Percentiles rank a stretch among this genome's conserved stretches.
phyloP scores from a whole-genome alignment of 2,113 vertebrate genomes.

The Pantherophis guttatus region DNA sequence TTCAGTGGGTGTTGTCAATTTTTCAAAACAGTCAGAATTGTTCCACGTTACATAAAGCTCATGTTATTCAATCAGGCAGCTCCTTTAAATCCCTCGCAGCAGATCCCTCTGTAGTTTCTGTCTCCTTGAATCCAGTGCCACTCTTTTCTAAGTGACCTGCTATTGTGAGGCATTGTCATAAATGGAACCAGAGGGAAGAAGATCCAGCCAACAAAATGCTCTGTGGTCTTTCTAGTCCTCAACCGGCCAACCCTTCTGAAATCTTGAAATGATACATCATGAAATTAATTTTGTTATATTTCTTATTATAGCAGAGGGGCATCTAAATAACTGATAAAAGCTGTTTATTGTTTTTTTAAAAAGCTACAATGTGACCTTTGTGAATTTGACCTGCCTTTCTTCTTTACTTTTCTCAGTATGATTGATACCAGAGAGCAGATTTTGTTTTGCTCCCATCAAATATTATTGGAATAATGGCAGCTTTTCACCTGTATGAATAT shows the following conservation, averaged over 20 bases:
- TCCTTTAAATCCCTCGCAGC: not conserved
- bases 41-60: not conserved
- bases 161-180: not conserved
- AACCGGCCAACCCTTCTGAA: not conserved
- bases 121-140: not conserved
- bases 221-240: not conserved
- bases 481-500: not conserved
- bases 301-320: not conserved
- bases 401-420: not conserved
- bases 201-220: not conserved
- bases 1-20: conserved; percentile 7
- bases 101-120: not conserved
- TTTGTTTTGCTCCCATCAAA: not conserved
- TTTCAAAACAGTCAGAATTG: conserved; percentile 21
- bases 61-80: not conserved
- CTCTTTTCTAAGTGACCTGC: not conserved
- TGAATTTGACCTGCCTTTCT: not conserved
- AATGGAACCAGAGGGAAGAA: not conserved
- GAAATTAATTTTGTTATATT: not conserved
- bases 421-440: not conserved
- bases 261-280: not conserved
- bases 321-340: not conserved
- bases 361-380: not conserved
- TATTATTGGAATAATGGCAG: not conserved
- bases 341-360: not conserved